Base-by-base conservation (phyloP, 1,140 invertebrate species). In the Linepithema humile region DNA sequence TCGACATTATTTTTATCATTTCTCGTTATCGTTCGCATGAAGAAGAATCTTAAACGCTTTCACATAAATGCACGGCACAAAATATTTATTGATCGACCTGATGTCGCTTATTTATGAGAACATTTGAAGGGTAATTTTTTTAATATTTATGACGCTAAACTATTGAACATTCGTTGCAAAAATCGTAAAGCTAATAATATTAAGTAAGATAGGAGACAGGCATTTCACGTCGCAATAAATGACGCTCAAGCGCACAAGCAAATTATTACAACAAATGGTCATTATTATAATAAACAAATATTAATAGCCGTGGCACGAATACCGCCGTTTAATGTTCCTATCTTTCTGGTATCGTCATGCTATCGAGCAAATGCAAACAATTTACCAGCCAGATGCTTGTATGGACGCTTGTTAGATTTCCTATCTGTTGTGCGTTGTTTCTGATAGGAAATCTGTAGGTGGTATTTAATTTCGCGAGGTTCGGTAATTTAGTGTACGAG, bases 401-500 rank as follows among this genome's bases (percentile, higher is more conserved):
- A 53, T 23, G 45, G 5, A 67, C 23, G 62, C 35, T 40, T 67
- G 35, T 3, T 12, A 67, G 62, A 69, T 78, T 53, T n/a, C 2
- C 10, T 67, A 43, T 78, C 17, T 2, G 15, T 9, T 1, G 26
- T n/a, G n/a, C 32, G 45, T 29, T 38, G 35, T 53, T 78, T 10
- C 64, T 67, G 17, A 50, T 12, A 1, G 23, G 12, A 69, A 50
- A 78, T 78, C 53, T 32, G 35, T 67, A 23, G 12, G n/a, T 48
- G 40, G 17, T 69, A 78, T 69, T 78, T 78, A 78, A 78, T 69
- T 78, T 78, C 23, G 2, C 12, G 40, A 55, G 15, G 20, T 3
- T 12, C 20, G 17, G 1, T 38, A 67, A 67, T 55, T 78, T 78
- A 53, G 48, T 53, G 53, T 53, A 43, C 26, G 4, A 50, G 26